Percentiles rank a stretch among this genome's conserved stretches.
Conservation (phyloP, 2,888 invertebrate species). For the Cataglyphis livida region DNA sequence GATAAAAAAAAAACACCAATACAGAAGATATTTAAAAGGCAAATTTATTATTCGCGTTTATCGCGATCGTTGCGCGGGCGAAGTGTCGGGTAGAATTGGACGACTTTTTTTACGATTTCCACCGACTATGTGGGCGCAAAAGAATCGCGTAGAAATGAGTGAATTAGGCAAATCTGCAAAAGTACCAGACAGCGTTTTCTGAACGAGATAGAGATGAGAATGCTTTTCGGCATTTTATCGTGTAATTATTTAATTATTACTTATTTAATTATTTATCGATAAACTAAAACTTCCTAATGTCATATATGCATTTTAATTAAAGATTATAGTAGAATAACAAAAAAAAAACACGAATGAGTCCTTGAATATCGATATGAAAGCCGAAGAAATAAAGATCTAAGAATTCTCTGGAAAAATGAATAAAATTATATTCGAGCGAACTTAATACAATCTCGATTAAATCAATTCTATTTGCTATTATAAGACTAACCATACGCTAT, state of each 20-base stretch:
- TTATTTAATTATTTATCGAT: neutral
- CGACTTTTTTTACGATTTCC: conserved; percentile 42
- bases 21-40: conserved; percentile 23
- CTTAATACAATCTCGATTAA: neutral
- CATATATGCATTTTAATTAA: neutral
- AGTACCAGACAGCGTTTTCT: neutral
- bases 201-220: neutral
- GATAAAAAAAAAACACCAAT: conserved; percentile 25
- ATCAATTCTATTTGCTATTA: neutral
- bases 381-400: neutral
- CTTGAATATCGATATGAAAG: neutral
- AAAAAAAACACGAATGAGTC: neutral
- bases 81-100: conserved; percentile 8
- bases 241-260: conserved; percentile 2
- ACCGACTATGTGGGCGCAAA: conserved; percentile 28
- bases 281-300: neutral
- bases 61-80: conserved; percentile 30
- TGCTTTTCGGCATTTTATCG: neutral
- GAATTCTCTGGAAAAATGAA: neutral
- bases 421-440: neutral
- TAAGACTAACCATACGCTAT: conserved; percentile 60
- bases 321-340: neutral
- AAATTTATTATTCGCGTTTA: conserved; percentile 44
- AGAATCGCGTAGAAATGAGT: conserved; percentile 65
- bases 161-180: conserved; percentile 69